These are phyloP conservation scores for Callitettix versicolor DNA, from an alignment of 1,140 invertebrate species.

Conservation along the genomic window DNA sequence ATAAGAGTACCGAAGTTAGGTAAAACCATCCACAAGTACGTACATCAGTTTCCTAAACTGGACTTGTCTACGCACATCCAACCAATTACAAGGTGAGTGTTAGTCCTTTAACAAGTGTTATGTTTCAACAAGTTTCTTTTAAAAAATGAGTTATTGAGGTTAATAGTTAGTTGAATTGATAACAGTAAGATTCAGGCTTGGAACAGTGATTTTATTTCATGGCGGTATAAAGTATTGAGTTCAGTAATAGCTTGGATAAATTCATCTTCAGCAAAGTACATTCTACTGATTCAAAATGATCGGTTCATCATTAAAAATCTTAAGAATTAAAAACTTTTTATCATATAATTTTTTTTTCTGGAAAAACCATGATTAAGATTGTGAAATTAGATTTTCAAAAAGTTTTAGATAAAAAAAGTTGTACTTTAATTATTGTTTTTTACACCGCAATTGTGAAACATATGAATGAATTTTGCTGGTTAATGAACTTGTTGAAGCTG, in stretches of 20 bases:
- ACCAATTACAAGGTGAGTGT: conserved; percentile 66
- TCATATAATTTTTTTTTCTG: not conserved
- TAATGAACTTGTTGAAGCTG: no score
- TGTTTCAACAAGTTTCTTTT: not conserved
- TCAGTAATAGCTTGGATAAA: no score
- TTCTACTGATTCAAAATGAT: no score
- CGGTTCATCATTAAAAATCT: no score
- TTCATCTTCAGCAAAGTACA: no score
- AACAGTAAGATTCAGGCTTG: not conserved
- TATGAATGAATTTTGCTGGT: no score
- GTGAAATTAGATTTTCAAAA: no score
- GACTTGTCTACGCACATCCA: conserved; percentile 93
- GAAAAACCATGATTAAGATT: not conserved
- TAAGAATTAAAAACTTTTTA: no score
- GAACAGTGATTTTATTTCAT: no score
- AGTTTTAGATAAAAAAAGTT: no score
- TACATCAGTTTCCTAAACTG: conserved; percentile 94
- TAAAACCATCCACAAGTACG: conserved; percentile 94
- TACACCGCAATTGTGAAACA: no score
- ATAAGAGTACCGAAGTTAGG: conserved; percentile 92
- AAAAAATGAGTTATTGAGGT: not conserved
- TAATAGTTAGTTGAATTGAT: not conserved
- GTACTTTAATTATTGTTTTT: not conserved
- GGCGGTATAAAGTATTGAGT: no score
- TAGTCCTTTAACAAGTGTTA: not conserved